Evolutionary conservation across 1,140 invertebrate genomes (phyloP).

Genomic region (Neodiprion fabricii): DNA sequence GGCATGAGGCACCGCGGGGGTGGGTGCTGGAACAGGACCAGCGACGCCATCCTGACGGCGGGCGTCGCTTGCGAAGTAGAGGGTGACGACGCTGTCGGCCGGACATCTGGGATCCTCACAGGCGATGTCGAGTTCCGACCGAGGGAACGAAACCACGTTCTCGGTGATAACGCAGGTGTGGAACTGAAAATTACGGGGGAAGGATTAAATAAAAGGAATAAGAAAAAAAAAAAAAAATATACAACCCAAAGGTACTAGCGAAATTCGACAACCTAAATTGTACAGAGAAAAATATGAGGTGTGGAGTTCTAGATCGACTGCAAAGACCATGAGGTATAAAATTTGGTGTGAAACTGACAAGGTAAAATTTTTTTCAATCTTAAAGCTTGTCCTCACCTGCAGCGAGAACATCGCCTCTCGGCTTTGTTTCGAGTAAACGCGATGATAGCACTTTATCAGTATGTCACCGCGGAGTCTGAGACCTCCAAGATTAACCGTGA

Average conservation of each 20-base stretch:
- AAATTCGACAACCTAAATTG: not conserved
- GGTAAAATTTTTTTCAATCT: not conserved
- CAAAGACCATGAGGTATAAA: not conserved
- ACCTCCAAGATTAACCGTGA: conserved; percentile 74
- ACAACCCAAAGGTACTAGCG: not conserved
- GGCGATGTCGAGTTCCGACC: conserved; percentile 85
- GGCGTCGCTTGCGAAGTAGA: conserved; percentile 73
- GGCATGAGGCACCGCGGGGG: conserved; percentile 71
- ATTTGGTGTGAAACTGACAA: not conserved
- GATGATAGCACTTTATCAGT: conserved; percentile 88
- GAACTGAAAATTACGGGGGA: conserved; percentile 82
- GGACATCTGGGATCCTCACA: conserved; percentile 76
- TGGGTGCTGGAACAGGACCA: conserved; percentile 73
- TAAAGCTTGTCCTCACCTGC: conserved; percentile 42
- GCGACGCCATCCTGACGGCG: conserved; percentile 62
- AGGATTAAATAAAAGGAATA: not conserved
- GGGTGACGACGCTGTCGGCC: conserved; percentile 80
- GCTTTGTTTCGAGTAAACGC: conserved; percentile 60
- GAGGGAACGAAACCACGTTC: conserved; percentile 82
- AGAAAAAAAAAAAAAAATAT: not conserved
- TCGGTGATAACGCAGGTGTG: conserved; percentile 91
- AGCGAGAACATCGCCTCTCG: conserved; percentile 60
- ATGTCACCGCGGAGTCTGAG: conserved; percentile 88
- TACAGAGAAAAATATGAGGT: not conserved
- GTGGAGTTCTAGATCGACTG: not conserved